phyloP scores from a whole-genome alignment of 2,888 invertebrate genomes.

The Augochlorella aurata region DNA sequence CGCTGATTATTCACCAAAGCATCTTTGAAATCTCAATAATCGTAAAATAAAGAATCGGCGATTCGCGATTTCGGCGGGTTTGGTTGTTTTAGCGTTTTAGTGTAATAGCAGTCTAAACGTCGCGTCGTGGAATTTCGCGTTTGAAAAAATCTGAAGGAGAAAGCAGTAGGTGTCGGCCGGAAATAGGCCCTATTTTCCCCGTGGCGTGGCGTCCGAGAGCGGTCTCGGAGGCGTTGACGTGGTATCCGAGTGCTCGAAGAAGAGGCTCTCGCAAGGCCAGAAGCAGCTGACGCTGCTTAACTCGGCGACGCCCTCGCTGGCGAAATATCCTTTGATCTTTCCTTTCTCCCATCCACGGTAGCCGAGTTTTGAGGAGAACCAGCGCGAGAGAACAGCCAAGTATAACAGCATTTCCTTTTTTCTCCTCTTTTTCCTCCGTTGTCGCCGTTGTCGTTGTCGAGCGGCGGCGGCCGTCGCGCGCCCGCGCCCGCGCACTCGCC shows the following conservation, averaged over 20 bases:
- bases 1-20: no score
- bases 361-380: constrained; percentile 34
- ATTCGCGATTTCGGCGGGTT: no score
- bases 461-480: neutral
- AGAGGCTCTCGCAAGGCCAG: constrained; percentile 61
- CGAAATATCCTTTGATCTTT: constrained; percentile 76
- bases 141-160: neutral
- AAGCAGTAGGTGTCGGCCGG: constrained; percentile 7
- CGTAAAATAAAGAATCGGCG: no score
- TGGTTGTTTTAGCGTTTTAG: no score
- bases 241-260: constrained; percentile 62
- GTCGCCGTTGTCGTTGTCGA: constrained; percentile 1
- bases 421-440: constrained; percentile 31
- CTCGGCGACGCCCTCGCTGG: constrained; percentile 64
- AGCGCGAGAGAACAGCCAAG: neutral
- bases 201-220: constrained; percentile 35
- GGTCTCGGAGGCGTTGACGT: constrained; percentile 52
- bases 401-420: constrained; percentile 45
- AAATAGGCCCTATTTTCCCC: constrained; percentile 47
- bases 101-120: neutral
- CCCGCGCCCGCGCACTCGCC: neutral
- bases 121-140: neutral
- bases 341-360: constrained; percentile 54
- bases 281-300: constrained; percentile 79
- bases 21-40: no score